Evolutionary conservation across 2,113 vertebrate species (phyloP).

Genomic region (Leptobrachium ailaonicum): DNA sequence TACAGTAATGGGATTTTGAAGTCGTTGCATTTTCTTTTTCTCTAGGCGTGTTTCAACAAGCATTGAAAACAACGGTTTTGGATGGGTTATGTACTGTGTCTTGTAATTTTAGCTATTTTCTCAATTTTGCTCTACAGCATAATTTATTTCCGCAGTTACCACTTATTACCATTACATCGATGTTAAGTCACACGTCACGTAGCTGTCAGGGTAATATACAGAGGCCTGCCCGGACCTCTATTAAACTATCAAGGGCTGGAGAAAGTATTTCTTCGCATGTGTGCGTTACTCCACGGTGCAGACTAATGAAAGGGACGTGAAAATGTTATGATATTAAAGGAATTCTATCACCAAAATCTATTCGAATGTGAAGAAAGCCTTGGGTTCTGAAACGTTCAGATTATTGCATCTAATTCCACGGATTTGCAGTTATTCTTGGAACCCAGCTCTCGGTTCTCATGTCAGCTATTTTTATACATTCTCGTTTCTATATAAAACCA

Average conservation of each 20-base stretch:
- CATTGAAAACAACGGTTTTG: not conserved
- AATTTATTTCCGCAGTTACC: not conserved
- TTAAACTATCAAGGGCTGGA: not conserved
- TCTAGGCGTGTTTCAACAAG: not conserved
- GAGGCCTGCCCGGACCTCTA: not conserved
- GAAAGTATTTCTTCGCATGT: not conserved
- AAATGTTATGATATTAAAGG: not conserved
- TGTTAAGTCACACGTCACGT: not conserved
- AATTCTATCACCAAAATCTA: not conserved
- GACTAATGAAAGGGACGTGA: not conserved
- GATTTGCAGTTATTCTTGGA: too few species aligned
- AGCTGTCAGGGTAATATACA: conserved; percentile 1
- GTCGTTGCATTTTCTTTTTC: not conserved
- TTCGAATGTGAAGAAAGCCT: not conserved
- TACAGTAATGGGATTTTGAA: not conserved
- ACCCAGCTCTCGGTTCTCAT: too few species aligned
- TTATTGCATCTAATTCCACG: not conserved
- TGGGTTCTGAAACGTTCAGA: not conserved
- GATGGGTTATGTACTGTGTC: not conserved
- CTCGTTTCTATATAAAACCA: too few species aligned
- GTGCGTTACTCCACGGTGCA: not conserved
- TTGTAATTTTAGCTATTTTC: too few species aligned
- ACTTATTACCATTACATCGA: conserved; percentile 1
- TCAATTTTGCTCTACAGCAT: not conserved
- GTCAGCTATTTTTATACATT: too few species aligned